Evolutionary conservation across 2,888 invertebrate genomes (phyloP).

Genomic region (Spicauda simplicius): DNA sequence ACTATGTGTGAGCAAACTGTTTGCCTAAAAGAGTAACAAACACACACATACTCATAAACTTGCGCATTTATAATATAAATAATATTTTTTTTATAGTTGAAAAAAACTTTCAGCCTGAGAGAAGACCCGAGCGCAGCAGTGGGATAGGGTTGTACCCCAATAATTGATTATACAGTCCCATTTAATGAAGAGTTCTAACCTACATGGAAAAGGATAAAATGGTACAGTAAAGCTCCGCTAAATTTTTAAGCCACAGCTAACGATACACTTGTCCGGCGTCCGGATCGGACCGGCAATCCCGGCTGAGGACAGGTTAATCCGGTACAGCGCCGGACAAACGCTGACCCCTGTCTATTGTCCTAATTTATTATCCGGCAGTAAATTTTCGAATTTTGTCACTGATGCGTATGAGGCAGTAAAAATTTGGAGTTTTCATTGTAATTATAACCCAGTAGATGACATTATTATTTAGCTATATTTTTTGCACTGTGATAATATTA

Average conservation of each 20-base stretch:
- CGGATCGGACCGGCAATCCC: constrained; percentile 52
- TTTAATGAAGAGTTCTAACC: too few relatives aligned
- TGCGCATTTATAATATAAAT: too few relatives aligned
- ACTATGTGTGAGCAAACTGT: too few relatives aligned
- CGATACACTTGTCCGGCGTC: constrained; percentile 54
- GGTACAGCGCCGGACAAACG: constrained; percentile 28
- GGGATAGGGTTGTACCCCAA: too few relatives aligned
- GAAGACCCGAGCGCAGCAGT: too few relatives aligned
- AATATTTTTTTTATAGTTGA: too few relatives aligned
- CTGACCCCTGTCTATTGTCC: constrained; percentile 46
- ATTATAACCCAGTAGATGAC: not conserved
- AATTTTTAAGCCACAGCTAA: constrained; percentile 39
- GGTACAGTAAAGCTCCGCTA: not conserved
- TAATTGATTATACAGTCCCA: too few relatives aligned
- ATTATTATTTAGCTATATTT: not conserved
- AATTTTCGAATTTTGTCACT: constrained; percentile 15
- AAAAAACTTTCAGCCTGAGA: too few relatives aligned
- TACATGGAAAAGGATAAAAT: not conserved
- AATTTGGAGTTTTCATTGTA: not conserved
- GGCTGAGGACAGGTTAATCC: constrained; percentile 66
- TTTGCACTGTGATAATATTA: too few relatives aligned
- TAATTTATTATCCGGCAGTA: constrained; percentile 28
- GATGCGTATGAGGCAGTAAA: not conserved
- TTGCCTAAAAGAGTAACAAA: too few relatives aligned
- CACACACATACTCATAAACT: too few relatives aligned